Conservation (phyloP, 2,888 invertebrate species). For the Acleris holmiana region DNA sequence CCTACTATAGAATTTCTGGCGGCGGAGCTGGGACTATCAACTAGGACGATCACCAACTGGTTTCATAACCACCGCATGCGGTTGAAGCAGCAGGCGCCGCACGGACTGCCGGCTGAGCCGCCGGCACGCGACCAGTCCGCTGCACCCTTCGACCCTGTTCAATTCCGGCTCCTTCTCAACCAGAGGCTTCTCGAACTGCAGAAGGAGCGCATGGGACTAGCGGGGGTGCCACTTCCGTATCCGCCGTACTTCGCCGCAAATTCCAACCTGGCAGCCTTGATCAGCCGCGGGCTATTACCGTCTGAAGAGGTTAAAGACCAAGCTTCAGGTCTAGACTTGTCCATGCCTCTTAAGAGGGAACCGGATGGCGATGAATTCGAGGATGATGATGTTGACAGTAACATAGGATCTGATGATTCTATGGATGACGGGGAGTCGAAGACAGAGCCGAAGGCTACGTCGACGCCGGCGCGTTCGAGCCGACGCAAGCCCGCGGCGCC, state of each 20-base stretch:
- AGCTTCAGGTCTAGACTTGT: conserved; percentile 93
- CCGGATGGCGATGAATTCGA: conserved; percentile 91
- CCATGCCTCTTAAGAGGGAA: conserved; percentile 92
- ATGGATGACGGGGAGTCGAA: conserved; percentile 84
- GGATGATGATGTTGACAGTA: conserved; percentile 91
- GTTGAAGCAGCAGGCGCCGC: conserved; percentile 95
- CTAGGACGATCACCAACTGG: conserved; percentile 99
- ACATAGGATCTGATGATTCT: conserved; percentile 88
- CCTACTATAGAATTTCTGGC: conserved; percentile 98
- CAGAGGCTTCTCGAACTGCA: conserved; percentile 95
- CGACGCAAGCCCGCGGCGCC: conserved; percentile 97
- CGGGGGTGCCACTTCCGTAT: conserved; percentile 90
- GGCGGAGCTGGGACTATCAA: conserved; percentile 94
- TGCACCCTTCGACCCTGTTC: conserved; percentile 95
- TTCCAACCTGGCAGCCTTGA: conserved; percentile 90
- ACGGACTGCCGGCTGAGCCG: conserved; percentile 89
- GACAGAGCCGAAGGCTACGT: conserved; percentile 82
- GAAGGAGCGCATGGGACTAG: conserved; percentile 92
- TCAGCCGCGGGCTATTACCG: conserved; percentile 87
- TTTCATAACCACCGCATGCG: conserved; percentile 99
- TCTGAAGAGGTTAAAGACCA: conserved; percentile 89
- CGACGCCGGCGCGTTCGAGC: conserved; percentile 83
- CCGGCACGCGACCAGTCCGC: conserved; percentile 89
- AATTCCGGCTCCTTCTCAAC: conserved; percentile 94
- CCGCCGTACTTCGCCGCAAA: conserved; percentile 92